Evolutionary conservation across 2,888 invertebrate genomes (phyloP), one percentile per base, ranked within the genome.

Genomic region (Lumbricus terrestris): DNA sequence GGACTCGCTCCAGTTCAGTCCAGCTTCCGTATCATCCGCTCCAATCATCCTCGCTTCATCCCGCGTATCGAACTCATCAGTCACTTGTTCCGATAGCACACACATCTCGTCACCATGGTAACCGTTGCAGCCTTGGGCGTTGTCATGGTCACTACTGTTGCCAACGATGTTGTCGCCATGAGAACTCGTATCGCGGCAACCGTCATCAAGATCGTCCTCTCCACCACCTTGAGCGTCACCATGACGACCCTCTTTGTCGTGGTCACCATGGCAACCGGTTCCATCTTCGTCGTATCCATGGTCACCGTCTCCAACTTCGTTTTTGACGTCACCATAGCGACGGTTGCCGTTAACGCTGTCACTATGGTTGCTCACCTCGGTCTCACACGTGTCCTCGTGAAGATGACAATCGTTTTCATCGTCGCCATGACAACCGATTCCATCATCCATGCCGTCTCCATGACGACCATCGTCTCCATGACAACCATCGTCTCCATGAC

Each of bases 231-330:
- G n/a, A n/a, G 35, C 89, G 42, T 89, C 42, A 40, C 47, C 89
- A 89, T 89, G 42, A 40, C 42, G n/a, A 89, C 33, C 89, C 15
- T 89, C n/a, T 42, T 40, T n/a, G 5, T 89, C 89, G 47, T 40
- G 47, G n/a, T 88, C 88, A n/a, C 11, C 37, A 38, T 89, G n/a
- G 47, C 18, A 1, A 89, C 33, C 89, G 18, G 42, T 47, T 42
- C n/a, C 40, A 33, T 47, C 13, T 42, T n/a, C 20, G n/a, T 11
- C 33, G 29, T 88, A 4, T n/a, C 35, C 40, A 42, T 37, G 18
- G 42, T 8, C 4, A 47, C 47, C 47, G 18, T 47, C 18, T 47
- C 16, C 40, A 40, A 1, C 13, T 40, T 13, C 20, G 16, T 6
- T 29, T 15, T 8, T 16, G 37, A 2, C 35, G 38, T 88, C 35